These are phyloP conservation scores for Hyperopisus bebe DNA, from an alignment of 2,113 vertebrate species.

Conservation along the genomic window DNA sequence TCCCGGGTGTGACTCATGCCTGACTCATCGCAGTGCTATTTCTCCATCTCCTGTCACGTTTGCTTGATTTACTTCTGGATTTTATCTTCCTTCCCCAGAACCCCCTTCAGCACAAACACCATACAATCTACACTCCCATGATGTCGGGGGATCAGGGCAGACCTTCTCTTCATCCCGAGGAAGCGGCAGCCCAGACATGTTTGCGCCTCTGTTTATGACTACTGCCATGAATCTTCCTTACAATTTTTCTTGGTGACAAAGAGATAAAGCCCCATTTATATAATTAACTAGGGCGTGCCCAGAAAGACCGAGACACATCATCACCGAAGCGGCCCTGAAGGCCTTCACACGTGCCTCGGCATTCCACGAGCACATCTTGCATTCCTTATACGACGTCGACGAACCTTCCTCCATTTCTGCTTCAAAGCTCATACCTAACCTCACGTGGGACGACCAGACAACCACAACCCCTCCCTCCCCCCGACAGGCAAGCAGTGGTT, in stretches of 20 bases:
- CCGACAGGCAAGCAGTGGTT: background rate
- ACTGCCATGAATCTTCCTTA: background rate
- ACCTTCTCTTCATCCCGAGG: conserved; percentile 15
- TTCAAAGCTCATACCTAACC: background rate
- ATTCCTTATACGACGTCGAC: background rate
- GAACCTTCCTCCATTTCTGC: background rate
- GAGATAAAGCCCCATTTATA: background rate
- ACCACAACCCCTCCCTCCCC: background rate
- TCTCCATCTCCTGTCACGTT: conserved; percentile 63
- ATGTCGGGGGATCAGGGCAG: background rate
- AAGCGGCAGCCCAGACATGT: background rate
- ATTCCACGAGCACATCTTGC: background rate
- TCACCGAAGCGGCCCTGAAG: no score
- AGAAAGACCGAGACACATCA: background rate
- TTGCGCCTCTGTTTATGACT: background rate
- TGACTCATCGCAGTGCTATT: conserved; percentile 64
- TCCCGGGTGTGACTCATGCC: conserved; percentile 44
- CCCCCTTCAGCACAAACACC: background rate
- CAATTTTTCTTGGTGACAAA: background rate
- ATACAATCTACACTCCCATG: background rate
- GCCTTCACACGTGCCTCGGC: no score
- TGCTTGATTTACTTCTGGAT: conserved; percentile 45
- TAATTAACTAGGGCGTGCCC: background rate
- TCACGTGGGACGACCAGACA: background rate
- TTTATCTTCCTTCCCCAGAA: conserved; percentile 29